Conservation (phyloP, 2,888 invertebrate species). For the Spisula subtruncata region DNA sequence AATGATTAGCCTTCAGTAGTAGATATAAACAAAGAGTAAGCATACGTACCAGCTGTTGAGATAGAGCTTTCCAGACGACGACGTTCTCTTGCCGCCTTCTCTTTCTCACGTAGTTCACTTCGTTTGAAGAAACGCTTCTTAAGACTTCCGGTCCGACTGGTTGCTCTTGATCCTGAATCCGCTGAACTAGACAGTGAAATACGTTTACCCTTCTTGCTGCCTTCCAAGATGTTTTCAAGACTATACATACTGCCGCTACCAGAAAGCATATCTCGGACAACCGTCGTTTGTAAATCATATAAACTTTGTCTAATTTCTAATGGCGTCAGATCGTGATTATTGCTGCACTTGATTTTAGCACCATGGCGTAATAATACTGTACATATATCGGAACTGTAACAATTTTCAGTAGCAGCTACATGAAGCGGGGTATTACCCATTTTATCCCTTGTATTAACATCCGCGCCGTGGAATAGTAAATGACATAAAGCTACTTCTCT, state of each 20-base stretch:
- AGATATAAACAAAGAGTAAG: neutral
- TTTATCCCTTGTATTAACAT: slow-evolving; percentile 89
- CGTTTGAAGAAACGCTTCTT: slow-evolving; percentile 69
- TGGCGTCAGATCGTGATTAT: slow-evolving; percentile 89
- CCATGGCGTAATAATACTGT: slow-evolving; percentile 89
- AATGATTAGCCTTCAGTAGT: no score
- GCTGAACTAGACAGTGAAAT: slow-evolving; percentile 68
- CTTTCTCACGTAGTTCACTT: slow-evolving; percentile 65
- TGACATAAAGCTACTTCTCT: slow-evolving; percentile 89
- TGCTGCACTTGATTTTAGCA: slow-evolving; percentile 88
- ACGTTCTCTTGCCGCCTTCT: slow-evolving; percentile 52
- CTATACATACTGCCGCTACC: slow-evolving; percentile 69
- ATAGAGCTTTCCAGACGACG: slow-evolving; percentile 58
- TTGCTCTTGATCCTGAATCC: slow-evolving; percentile 63
- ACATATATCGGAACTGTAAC: slow-evolving; percentile 89
- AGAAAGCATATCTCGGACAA: slow-evolving; percentile 87
- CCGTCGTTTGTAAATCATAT: slow-evolving; percentile 88
- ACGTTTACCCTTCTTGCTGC: slow-evolving; percentile 59
- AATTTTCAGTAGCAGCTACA: slow-evolving; percentile 89
- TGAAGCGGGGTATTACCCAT: slow-evolving; percentile 90
- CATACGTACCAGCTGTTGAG: slow-evolving; percentile 60
- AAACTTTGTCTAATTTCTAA: slow-evolving; percentile 89
- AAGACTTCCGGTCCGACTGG: slow-evolving; percentile 69
- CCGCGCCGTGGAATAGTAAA: slow-evolving; percentile 89
- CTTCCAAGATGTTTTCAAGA: slow-evolving; percentile 59